Percentiles rank a stretch among this genome's conserved stretches.
phyloP scores from a whole-genome alignment of 1,140 invertebrate species.

The Lepidostoma basale region DNA sequence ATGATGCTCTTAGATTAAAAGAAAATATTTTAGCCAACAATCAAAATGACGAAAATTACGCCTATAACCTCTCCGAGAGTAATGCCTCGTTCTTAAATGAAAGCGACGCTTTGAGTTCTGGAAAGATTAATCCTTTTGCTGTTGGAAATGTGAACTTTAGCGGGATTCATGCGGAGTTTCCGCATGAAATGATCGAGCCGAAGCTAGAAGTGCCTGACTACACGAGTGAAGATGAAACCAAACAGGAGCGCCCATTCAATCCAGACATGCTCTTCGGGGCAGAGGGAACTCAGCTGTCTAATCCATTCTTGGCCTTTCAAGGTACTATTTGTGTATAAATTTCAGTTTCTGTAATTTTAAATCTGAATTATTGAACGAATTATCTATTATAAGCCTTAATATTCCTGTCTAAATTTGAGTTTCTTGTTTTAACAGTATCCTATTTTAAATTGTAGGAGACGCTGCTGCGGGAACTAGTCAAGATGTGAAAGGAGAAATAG shows the following conservation, averaged over 20 bases:
- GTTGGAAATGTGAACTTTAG: conserved; percentile 37
- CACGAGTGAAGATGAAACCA: conserved; percentile 44
- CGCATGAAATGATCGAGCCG: conserved; percentile 44
- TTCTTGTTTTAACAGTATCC: background rate
- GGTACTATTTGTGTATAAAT: conserved; percentile 25
- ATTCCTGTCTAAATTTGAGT: too few relatives aligned
- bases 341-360: background rate
- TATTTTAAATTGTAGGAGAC: conserved; percentile 33
- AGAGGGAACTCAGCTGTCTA: conserved; percentile 34
- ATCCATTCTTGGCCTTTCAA: conserved; percentile 36
- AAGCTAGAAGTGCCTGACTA: conserved; percentile 46
- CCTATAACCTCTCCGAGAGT: conserved; percentile 38
- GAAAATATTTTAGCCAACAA: conserved; percentile 40
- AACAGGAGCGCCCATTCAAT: conserved; percentile 40
- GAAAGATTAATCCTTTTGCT: conserved; percentile 45
- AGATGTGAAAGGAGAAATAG: conserved; percentile 41
- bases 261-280: conserved; percentile 37
- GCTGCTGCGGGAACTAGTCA: conserved; percentile 40
- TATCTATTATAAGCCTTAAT: background rate
- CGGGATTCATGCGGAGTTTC: conserved; percentile 35
- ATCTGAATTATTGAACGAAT: background rate
- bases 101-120: conserved; percentile 28
- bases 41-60: conserved; percentile 41
- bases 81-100: conserved; percentile 39
- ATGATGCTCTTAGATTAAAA: conserved; percentile 41